A percentile compares a stretch with the other conserved stretches of the same genome.
These are phyloP conservation scores for Euborellia annulipes DNA, from an alignment of 1,140 invertebrate species.

Conservation along the genomic window DNA sequence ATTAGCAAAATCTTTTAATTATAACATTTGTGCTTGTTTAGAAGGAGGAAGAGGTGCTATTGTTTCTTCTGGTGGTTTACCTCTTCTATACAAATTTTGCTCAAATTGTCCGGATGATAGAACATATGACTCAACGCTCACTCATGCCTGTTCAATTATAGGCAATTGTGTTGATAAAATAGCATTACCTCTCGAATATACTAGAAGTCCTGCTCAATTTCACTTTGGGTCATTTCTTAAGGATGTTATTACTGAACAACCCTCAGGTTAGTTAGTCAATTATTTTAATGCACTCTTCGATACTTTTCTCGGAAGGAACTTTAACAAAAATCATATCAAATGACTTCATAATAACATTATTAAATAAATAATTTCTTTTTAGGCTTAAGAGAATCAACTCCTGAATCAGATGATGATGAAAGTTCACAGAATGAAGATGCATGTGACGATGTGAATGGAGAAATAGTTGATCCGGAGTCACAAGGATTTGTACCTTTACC, in stretches of 20 bases:
- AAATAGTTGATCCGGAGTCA: conserved; percentile 17
- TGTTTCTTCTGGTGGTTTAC: conserved; percentile 40
- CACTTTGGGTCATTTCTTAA: too few species aligned
- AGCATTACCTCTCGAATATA: conserved; percentile 37
- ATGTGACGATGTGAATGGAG: conserved; percentile 28
- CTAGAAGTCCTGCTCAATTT: conserved; percentile 34
- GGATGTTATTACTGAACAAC: too few species aligned
- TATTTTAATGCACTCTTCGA: too few species aligned
- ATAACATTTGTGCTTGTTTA: neutral
- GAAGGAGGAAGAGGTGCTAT: conserved; percentile 35
- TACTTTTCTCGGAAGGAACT: too few species aligned
- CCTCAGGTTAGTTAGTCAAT: too few species aligned
- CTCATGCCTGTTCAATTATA: conserved; percentile 43
- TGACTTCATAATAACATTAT: too few species aligned
- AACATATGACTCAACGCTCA: conserved; percentile 40
- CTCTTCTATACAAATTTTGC: conserved; percentile 43
- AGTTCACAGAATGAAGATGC: conserved; percentile 21
- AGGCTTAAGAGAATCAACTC: conserved; percentile 6
- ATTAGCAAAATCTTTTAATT: neutral
- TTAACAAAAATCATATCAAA: too few species aligned
- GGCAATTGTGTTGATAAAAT: conserved; percentile 44
- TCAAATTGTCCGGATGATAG: conserved; percentile 45
- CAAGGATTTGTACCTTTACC: too few species aligned
- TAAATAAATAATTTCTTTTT: too few species aligned
- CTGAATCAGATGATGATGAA: conserved; percentile 19